Base-by-base conservation (phyloP, 2,797 vertebrate species). In the Acanthurus tractus region DNA sequence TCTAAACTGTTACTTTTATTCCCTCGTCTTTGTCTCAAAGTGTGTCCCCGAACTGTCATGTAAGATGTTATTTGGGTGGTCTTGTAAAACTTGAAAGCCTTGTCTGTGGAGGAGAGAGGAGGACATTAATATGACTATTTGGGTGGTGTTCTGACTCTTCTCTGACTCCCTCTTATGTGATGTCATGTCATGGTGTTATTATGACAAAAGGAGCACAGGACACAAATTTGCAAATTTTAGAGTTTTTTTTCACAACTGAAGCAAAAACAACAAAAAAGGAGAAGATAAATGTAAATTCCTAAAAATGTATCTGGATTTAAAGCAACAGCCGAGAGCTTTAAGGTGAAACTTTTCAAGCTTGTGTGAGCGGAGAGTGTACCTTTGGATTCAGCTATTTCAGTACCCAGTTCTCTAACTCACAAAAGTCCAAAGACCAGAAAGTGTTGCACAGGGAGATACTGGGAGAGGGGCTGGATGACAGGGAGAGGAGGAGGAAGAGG, bases 381-480 rank as follows among this genome's bases (percentile, higher is more conserved):
- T 76, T 80, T 72, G 56, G 38, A 53, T 55, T 8, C 54, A 72
- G 17, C 62, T 86, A 74, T 84, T 85, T 82, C 36, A 67, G 40
- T 50, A 79, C 23, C 20, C 29, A 73, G 55, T 61, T 78, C 58
- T 59, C 12, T 72, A 56, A 71, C 57, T 78, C 42, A 81, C 63
- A 67, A 77, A 83, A 89, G 87, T 93, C 89, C 89, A 94, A 89
- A 92, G 87, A 93, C 83, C 81, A 90, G 62, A 84, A 70, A 83
- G 74, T 77, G 63, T 70, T 77, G 76, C 36, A 62, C 55, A 69
- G 88, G 83, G 86, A 90, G 85, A 76, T 64, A 46, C 68, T 74
- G 80, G 79, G 74, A 82, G 86, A 82, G 86, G 76, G 86, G 78
- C 73, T 1, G 74, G 72, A 82, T 81, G 65, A 81, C 66, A 76